A percentile compares a stretch with the other conserved stretches of the same genome.
Evolutionary conservation across 1,140 invertebrate species (phyloP).

Genomic region (Papilio helenus): DNA sequence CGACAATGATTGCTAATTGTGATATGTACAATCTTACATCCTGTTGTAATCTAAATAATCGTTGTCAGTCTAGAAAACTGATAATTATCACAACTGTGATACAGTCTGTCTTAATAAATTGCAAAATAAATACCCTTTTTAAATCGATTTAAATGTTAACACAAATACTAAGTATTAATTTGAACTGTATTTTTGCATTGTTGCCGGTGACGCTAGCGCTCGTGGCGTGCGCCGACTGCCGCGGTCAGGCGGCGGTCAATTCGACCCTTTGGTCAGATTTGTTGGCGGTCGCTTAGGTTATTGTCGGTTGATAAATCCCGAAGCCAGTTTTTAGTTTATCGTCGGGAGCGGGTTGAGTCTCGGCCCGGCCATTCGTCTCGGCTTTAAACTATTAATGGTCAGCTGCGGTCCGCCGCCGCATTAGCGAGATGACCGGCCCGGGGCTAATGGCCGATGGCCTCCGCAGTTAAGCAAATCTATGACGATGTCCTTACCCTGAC

Average conservation of each 20-base stretch:
- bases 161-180: not conserved
- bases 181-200: not conserved
- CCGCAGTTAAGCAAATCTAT: slow-evolving; percentile 12
- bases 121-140: not conserved
- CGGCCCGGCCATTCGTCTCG: slow-evolving; percentile 49
- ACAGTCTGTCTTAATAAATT: not conserved
- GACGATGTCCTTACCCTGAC: not conserved
- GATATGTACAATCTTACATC: not conserved
- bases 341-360: slow-evolving; percentile 45
- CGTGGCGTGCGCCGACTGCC: not conserved
- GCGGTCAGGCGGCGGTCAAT: slow-evolving; percentile 7
- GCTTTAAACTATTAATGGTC: slow-evolving; percentile 59
- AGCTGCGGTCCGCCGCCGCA: slow-evolving; percentile 22
- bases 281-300: slow-evolving; percentile 54
- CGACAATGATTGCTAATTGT: not conserved
- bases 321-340: slow-evolving; percentile 65
- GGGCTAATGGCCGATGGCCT: not conserved
- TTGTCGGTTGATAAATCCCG: slow-evolving; percentile 53
- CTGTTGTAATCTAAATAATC: not conserved
- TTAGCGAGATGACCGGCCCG: not conserved
- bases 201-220: not conserved
- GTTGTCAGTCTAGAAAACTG: not conserved
- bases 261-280: slow-evolving; percentile 59
- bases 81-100: not conserved
- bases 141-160: not conserved